Percentiles rank a stretch among this genome's conserved stretches.
phyloP scores from a whole-genome alignment of 2,797 vertebrate genomes.

The Smutsia temminckii region DNA sequence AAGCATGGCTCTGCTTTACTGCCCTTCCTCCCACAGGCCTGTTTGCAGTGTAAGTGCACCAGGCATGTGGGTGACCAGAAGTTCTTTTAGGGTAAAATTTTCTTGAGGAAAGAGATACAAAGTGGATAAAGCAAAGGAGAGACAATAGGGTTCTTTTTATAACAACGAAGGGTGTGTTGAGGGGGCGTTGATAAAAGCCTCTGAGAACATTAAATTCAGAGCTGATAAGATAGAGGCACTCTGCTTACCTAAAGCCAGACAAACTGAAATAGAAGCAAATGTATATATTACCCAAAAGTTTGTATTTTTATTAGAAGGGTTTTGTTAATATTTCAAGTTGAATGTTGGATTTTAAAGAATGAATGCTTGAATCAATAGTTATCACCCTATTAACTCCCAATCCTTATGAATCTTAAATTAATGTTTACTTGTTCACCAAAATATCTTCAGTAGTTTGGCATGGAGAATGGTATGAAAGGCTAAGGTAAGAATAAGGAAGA shows the following conservation, averaged over 20 bases:
- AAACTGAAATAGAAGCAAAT: neutral
- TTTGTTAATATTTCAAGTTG: neutral
- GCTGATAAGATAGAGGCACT: neutral
- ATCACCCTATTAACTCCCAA: neutral
- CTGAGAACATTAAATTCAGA: neutral
- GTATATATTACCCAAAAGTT: neutral
- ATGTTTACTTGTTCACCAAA: neutral
- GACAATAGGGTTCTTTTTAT: neutral
- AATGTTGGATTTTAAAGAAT: conserved; percentile 13
- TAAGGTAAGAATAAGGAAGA: conserved; percentile 9
- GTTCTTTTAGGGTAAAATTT: neutral
- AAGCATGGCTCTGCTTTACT: neutral
- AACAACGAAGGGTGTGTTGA: neutral
- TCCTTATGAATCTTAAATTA: neutral
- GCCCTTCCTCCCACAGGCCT: neutral
- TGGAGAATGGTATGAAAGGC: neutral
- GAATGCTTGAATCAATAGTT: neutral
- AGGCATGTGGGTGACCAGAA: neutral
- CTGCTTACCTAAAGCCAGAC: neutral
- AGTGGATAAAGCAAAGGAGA: conserved; percentile 6
- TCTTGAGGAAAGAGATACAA: neutral
- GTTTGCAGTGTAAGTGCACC: neutral
- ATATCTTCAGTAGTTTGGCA: neutral
- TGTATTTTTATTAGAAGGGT: neutral
- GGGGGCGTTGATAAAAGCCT: neutral